Base-by-base conservation (phyloP, 2,888 invertebrate genomes). In the Eumacrocentrus americanus region DNA sequence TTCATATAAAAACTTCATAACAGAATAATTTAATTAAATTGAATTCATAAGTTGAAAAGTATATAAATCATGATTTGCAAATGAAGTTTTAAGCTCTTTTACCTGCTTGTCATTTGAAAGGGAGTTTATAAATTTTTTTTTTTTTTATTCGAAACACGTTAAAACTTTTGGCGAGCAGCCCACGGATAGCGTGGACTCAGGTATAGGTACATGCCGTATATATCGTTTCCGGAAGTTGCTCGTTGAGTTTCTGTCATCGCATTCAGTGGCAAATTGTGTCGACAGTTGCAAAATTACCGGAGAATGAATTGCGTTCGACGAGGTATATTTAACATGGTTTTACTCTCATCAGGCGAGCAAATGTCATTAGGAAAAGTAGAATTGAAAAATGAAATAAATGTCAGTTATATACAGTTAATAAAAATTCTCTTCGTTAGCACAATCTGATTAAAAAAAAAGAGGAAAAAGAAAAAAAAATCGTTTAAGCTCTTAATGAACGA, bases 301-400 rank as follows among this genome's bases (percentile, higher is more conserved):
- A 23, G 38, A 48, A 38, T 56, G n/a, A 56, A 29, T 48, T 25
- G 5, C 2, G 25, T 56, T 56, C 3, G 38, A 22, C 46, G 29
- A 42, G 20, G 22, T 25, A 14, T 22, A 46, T 35, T 44, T 44
- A 23, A 16, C 12, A 35, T 22, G 22, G n/a, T n/a, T 44, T 18
- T n/a, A n/a, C 22, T 12, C 7, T 18, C 11, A 42, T 42, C 11
- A 2, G n/a, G 18, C 42, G n/a, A 3, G 18, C 6, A 40, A 14
- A 6, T n/a, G 1, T 35, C 3, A 35, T 35, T 2, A 35, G 9
- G 2, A 37, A 37, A 2, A 37, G 2, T 6, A 2, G 14, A 1
- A 37, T n/a, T n/a, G 12, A 5, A 37, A 7, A 37, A 37, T n/a
- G 14, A n/a, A n/a, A n/a, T n/a, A n/a, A n/a, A n/a, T n/a, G n/a